These are phyloP conservation scores for Brachirus orientalis DNA, from an alignment of 2,113 vertebrate genomes.

Conservation along the genomic window DNA sequence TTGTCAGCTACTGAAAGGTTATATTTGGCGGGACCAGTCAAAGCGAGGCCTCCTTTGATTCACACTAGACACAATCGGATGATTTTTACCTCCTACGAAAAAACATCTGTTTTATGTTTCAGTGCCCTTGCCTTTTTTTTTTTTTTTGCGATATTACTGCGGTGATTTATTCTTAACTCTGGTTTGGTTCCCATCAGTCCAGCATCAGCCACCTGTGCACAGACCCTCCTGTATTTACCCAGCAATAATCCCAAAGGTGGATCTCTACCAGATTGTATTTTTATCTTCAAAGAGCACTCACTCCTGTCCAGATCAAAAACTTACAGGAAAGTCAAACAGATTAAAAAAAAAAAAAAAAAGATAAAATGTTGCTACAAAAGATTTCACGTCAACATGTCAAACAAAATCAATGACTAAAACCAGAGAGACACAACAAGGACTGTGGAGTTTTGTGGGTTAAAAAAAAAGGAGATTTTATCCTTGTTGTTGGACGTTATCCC, in stretches of 20 bases:
- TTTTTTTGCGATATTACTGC: constrained; percentile 20
- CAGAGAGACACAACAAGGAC: constrained; percentile 1
- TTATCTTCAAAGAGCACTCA: constrained; percentile 58
- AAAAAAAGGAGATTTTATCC: constrained; percentile 26
- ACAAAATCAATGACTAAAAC: constrained; percentile 30
- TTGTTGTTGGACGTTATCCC: constrained; percentile 41
- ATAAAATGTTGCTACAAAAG: constrained; percentile 20
- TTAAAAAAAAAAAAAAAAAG: constrained; percentile 23
- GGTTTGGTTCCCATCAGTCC: constrained; percentile 52
- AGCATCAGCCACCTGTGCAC: constrained; percentile 44
- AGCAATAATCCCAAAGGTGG: constrained; percentile 40
- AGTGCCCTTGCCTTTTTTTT: constrained; percentile 2
- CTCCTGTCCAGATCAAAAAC: constrained; percentile 33
- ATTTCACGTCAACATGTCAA: constrained; percentile 33
- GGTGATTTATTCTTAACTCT: constrained; percentile 39
- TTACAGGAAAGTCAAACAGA: constrained; percentile 34
- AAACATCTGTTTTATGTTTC: background rate
- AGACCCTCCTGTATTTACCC: constrained; percentile 41
- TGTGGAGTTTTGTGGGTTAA: constrained; percentile 15
- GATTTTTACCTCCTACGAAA: constrained; percentile 12
- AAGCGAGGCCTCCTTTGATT: background rate
- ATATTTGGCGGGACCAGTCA: constrained; percentile 18
- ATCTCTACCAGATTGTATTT: constrained; percentile 37
- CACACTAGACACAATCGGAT: background rate
- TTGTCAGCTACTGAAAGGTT: background rate